Base-by-base conservation (phyloP, 2,888 invertebrate species). In the Eilema sororculum region DNA sequence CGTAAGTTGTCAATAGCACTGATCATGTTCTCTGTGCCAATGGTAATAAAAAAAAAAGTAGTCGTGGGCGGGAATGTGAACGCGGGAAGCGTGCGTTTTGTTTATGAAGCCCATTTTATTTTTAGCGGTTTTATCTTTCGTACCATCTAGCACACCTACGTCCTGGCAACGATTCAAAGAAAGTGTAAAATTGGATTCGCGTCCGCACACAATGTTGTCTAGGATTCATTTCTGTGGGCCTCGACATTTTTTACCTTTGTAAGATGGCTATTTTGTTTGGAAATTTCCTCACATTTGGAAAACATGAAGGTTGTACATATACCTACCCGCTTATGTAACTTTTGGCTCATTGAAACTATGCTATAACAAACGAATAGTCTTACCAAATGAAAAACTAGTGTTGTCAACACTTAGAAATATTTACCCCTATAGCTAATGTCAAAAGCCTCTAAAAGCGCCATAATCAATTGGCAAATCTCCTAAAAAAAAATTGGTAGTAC, bases 111-210 rank as follows among this genome's bases (percentile, higher is more conserved):
- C 85, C 77, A 80, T 78, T 84, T 89, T 95, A 95, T 95, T 93
- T 95, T 89, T 87, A 88, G 93, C 86, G 89, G 92, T 90, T 90
- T 93, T 93, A 94, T 94, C 94, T 95, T 91, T 91, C 93, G 88
- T 85, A 87, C 93, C 93, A 91, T 92, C 86, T 86, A 82, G 89
- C 87, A 90, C 94, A 90, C 95, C 93, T 92, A 93, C 94, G 81
- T 75, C 86, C 89, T 94, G 95, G 95, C 95, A 94, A 79, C 68
- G 80, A 87, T 93, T 94, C 95, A 95, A 95, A 87, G 87, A 87
- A 89, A 91, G 91, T 92, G 89, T 93, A 92, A 93, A 94, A 94
- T 92, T 92, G 93, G 93, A 91, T 88, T 86, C 81, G 85, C 85
- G 81, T 84, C 83, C 84, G 78, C n/a, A 82, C 73, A 75, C 77